Conservation (phyloP, 1,140 invertebrate genomes). For the Lordiphosa mommai region DNA sequence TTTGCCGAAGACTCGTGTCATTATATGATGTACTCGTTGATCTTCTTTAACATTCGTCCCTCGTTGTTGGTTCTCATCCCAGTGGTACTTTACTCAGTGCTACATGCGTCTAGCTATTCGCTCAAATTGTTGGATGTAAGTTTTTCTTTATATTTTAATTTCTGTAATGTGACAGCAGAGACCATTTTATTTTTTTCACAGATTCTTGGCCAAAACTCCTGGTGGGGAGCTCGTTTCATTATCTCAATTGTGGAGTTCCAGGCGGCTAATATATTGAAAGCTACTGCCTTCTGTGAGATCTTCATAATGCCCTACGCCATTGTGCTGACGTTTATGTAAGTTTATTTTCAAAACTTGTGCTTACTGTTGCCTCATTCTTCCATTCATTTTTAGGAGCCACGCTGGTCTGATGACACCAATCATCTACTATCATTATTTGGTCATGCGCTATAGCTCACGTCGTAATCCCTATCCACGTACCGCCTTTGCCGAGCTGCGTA, state of each 20-base stretch:
- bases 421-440: conserved; percentile 96
- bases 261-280: conserved; percentile 91
- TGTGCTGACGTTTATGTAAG: conserved; percentile 92
- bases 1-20: conserved; percentile 97
- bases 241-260: conserved; percentile 93
- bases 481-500: conserved; percentile 89
- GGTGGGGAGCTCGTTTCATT: conserved; percentile 91
- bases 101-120: conserved; percentile 95
- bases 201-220: conserved; percentile 92
- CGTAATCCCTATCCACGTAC: conserved; percentile 97
- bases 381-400: conserved; percentile 83
- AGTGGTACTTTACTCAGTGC: conserved; percentile 92
- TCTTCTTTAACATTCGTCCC: conserved; percentile 94
- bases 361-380: neutral
- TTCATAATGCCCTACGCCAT: conserved; percentile 93
- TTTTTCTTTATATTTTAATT: conserved; percentile 60
- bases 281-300: conserved; percentile 94
- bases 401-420: conserved; percentile 93
- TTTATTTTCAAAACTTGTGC: conserved; percentile 42
- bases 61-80: conserved; percentile 94
- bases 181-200: conserved; percentile 75
- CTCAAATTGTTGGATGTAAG: conserved; percentile 94
- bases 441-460: conserved; percentile 92
- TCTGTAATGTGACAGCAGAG: neutral
- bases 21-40: conserved; percentile 96